Evolutionary conservation across 2,888 invertebrate genomes (phyloP), one percentile per base, ranked within the genome.

Genomic region (Stictocephala bisonia): DNA sequence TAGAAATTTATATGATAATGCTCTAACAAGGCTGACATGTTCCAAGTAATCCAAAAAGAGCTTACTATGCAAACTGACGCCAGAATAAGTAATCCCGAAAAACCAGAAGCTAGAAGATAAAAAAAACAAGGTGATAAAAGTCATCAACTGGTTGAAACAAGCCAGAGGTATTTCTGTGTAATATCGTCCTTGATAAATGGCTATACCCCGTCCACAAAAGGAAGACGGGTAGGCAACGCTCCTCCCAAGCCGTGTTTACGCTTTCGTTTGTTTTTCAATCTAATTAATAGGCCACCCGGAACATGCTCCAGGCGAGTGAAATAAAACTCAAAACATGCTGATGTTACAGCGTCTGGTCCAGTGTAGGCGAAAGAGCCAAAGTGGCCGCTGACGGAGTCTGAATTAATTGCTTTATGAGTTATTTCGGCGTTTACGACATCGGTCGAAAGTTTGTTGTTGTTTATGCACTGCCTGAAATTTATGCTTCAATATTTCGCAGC

Each of bases 241-340:
- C 60, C 44, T 44, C 44, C 26, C 24, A 6, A 18, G 15, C 44
- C 44, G 24, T 64, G 44, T 44, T 26, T 15, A 26, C 4, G 24
- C 20, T 20, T 20, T 64, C 35, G 60, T 60, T 60, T 60, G 60
- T 60, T 41, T 64, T 44, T 44, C 44, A 41, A 22, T 64, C 24
- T 64, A 64, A 64, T 64, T 64, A 64, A 64, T 64, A 64, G 64
- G 64, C 64, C 64, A 64, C 64, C 64, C 64, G 64, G 41, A 64
- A 64, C 64, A 64, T 27, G 64, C 64, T 40, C 18, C 24, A 9
- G 44, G 64, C 64, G 18, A 64, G 24, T 15, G 15, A 44, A 44
- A 44, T 44, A 18, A 27, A 26, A 26, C 26, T 27, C 1, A 3
- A 44, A 41, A 40, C 26, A 13, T 2, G 26, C 26, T 13, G 27